Conservation (phyloP, 2,797 vertebrate genomes). For the Paratrypauchen microcephalus region DNA sequence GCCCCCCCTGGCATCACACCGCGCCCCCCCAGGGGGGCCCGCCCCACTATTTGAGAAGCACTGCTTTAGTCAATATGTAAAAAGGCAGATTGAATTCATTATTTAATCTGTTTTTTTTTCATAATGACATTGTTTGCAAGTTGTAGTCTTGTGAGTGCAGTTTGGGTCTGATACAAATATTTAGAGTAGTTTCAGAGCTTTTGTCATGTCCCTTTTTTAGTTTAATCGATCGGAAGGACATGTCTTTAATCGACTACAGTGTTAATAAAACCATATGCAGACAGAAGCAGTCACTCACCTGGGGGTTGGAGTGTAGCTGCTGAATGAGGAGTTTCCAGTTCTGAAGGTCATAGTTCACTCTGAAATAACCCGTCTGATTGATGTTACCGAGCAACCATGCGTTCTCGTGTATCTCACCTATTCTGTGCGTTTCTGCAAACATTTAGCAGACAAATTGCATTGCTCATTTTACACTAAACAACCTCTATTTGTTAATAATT, state of each 20-base stretch:
- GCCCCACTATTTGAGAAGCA: too few species aligned
- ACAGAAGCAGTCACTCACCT: slow-evolving; percentile 64
- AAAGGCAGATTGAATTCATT: too few species aligned
- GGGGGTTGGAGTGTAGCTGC: slow-evolving; percentile 88
- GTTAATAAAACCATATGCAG: background rate
- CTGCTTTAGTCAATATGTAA: too few species aligned
- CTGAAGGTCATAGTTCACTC: slow-evolving; percentile 95
- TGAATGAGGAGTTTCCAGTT: slow-evolving; percentile 95
- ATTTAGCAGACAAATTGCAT: background rate
- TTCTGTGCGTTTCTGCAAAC: slow-evolving; percentile 84
- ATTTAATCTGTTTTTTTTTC: too few species aligned
- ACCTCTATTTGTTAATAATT: background rate
- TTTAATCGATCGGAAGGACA: too few species aligned
- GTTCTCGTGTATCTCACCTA: slow-evolving; percentile 81
- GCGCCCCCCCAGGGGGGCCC: too few species aligned
- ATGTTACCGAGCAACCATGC: slow-evolving; percentile 95
- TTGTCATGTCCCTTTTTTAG: too few species aligned
- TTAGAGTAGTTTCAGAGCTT: too few species aligned
- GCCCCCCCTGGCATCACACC: too few species aligned
- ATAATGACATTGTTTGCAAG: too few species aligned
- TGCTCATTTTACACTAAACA: background rate
- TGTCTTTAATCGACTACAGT: background rate
- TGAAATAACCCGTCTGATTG: slow-evolving; percentile 97
- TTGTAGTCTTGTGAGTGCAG: too few species aligned
- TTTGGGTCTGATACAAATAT: too few species aligned